Conservation (phyloP, 2,797 vertebrate genomes). For the Sibirionetta formosa region DNA sequence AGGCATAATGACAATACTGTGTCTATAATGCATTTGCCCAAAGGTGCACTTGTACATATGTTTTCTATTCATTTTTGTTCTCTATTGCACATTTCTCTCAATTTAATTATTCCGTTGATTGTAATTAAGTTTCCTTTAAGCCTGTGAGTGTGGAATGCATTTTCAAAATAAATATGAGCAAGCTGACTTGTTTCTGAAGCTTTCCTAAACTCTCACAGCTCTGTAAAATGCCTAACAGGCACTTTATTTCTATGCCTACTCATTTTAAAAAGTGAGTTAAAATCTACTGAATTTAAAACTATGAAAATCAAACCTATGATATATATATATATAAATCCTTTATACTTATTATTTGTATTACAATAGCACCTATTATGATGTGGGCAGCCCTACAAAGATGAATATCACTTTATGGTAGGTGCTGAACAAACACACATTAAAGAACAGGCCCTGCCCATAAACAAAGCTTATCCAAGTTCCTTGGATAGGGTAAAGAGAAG, state of each 20-base stretch:
- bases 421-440: background rate
- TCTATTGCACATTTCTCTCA: constrained; percentile 67
- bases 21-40: constrained; percentile 75
- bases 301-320: background rate
- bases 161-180: constrained; percentile 73
- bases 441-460: background rate
- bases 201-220: constrained; percentile 25
- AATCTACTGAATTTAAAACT: background rate
- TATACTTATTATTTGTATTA: background rate
- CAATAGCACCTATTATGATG: background rate
- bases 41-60: constrained; percentile 74
- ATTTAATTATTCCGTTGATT: constrained; percentile 78
- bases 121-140: constrained; percentile 75
- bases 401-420: background rate
- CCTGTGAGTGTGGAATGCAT: constrained; percentile 51
- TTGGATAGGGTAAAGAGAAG: background rate
- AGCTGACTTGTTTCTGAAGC: constrained; percentile 45
- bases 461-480: background rate
- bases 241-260: background rate
- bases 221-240: constrained; percentile 19
- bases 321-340: background rate
- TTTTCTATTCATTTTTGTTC: constrained; percentile 77
- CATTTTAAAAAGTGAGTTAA: background rate
- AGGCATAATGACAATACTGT: constrained; percentile 75
- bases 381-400: background rate